Evolutionary conservation across 2,888 invertebrate species (phyloP).

Genomic region (Acronicta leporina): DNA sequence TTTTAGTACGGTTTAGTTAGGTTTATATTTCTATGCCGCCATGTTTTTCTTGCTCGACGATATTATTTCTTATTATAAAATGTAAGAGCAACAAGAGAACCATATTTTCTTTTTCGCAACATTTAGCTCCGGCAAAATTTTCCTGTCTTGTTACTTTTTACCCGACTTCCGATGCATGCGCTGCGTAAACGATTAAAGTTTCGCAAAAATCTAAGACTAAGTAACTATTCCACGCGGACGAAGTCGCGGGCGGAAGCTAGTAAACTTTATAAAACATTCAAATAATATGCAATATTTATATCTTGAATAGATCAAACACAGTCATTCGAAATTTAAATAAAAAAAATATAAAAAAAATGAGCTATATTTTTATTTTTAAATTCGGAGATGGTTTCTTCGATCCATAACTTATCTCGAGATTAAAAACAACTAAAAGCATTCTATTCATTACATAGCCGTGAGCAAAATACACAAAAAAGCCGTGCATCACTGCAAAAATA

Average conservation of each 20-base stretch:
- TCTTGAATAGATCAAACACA: too few relatives aligned
- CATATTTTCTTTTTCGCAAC: slow-evolving; percentile 8
- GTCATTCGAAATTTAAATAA: too few relatives aligned
- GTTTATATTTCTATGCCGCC: slow-evolving; percentile 1
- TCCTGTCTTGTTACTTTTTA: background rate
- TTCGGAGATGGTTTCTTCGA: too few relatives aligned
- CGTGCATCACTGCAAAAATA: slow-evolving; percentile 13
- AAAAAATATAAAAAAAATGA: too few relatives aligned
- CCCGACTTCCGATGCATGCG: too few relatives aligned
- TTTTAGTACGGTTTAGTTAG: background rate
- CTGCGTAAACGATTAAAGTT: too few relatives aligned
- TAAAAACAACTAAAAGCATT: slow-evolving; percentile 3
- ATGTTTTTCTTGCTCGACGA: slow-evolving; percentile 21
- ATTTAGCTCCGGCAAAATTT: background rate
- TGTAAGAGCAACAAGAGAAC: slow-evolving; percentile 13
- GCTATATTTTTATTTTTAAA: too few relatives aligned
- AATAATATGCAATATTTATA: too few relatives aligned
- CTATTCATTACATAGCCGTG: background rate
- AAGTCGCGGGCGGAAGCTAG: too few relatives aligned
- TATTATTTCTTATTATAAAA: slow-evolving; percentile 28
- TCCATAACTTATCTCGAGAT: background rate
- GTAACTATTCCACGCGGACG: too few relatives aligned
- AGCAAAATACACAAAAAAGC: slow-evolving; percentile 4
- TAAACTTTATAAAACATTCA: too few relatives aligned
- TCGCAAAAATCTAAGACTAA: too few relatives aligned